Evolutionary conservation across 2,888 invertebrate species (phyloP), one percentile per base, ranked within the genome.

Genomic region (Drosophila cracens): DNA sequence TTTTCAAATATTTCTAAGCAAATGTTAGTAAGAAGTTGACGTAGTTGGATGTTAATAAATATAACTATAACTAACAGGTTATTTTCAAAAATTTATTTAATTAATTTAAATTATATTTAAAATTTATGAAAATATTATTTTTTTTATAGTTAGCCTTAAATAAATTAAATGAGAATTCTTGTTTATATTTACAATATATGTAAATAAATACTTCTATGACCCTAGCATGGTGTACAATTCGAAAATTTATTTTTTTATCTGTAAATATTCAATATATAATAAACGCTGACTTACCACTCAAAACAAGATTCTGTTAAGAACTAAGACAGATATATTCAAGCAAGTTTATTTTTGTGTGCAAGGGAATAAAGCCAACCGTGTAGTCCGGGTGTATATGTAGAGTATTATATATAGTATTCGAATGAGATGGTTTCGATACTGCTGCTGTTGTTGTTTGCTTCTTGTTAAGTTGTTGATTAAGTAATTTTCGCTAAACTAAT

Each of bases 401-500:
- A 31, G 31, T 40, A 21, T 16, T 8, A 40, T 27, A 59, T 48
- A 56, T 34, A 11, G 34, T 36, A 48, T 48, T 54, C 63, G 34
- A 78, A 57, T 68, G 38, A 31, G 29, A n/a, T 7, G 46, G 31
- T 49, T 27, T 33, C 29, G 53, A 40, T 61, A n/a, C 48, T 38
- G 38, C 36, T 58, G 48, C 38, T 67, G 53, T 58, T n/a, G 21
- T 66, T 56, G 49, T 36, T 40, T 3, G 5, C 4, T 10, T 48
- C 21, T 21, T 46, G 46, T 13, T 46, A 4, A 27, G 48, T 21
- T 29, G 36, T 61, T 73, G 76, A 67, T 79, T 70, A 76, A 79
- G 79, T 76, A 79, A 76, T 76, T 70, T 76, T 76, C 72, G 76
- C 80, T 56, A 54, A 61, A 38, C 64, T 68, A 27, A 64, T 38